A percentile compares a stretch with the other conserved stretches of the same genome.
These are phyloP conservation scores for Pagetopsis macropterus DNA, from an alignment of 2,797 vertebrate species.

Conservation along the genomic window DNA sequence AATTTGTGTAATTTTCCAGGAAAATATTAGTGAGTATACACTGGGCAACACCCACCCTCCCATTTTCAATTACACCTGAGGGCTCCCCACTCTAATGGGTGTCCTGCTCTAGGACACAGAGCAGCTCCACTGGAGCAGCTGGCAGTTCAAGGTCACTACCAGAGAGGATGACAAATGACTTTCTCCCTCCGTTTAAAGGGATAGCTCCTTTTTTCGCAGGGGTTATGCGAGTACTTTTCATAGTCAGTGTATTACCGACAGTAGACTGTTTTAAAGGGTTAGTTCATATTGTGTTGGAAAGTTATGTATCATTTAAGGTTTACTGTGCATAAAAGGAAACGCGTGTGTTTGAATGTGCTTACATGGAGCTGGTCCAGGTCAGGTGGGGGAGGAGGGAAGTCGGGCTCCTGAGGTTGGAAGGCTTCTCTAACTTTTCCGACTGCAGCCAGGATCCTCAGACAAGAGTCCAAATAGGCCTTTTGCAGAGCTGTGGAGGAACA, in stretches of 20 bases:
- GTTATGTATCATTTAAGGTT: background rate
- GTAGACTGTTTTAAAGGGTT: too few species aligned
- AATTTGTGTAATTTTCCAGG: background rate
- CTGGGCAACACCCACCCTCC: background rate
- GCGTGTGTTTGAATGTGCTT: conserved; percentile 61
- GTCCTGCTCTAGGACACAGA: background rate
- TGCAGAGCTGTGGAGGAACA: conserved; percentile 86
- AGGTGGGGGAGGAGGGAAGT: conserved; percentile 97
- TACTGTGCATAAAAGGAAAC: background rate
- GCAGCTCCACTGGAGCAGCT: conserved; percentile 1
- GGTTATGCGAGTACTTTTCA: too few species aligned
- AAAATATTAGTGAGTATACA: background rate
- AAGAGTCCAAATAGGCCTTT: conserved; percentile 96
- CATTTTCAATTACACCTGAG: background rate
- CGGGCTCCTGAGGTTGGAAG: conserved; percentile 95
- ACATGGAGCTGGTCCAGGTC: conserved; percentile 96
- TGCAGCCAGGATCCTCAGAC: conserved; percentile 93
- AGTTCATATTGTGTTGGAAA: background rate
- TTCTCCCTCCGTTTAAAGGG: background rate
- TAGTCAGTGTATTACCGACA: too few species aligned
- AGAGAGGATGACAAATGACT: conserved; percentile 1
- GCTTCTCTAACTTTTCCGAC: conserved; percentile 98
- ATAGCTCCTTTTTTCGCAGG: too few species aligned
- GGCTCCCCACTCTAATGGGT: background rate
- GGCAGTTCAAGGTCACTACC: background rate